Evolutionary conservation across 1,140 invertebrate genomes (phyloP).

Genomic region (Asbolus verrucosus): DNA sequence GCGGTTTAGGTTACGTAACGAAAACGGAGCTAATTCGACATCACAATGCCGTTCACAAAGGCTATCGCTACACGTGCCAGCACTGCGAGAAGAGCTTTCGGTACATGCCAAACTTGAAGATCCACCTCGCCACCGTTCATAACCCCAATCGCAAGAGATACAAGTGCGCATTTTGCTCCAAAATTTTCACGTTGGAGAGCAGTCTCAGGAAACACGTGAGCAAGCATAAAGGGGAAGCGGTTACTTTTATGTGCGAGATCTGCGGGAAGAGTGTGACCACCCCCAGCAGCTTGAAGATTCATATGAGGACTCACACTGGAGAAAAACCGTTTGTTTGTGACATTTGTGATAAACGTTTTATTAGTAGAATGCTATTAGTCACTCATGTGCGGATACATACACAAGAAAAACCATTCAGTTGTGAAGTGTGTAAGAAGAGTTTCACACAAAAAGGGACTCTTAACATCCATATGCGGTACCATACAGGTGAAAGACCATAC

Average conservation of each 20-base stretch:
- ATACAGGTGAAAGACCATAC: slow-evolving; percentile 67
- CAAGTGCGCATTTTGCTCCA: no score
- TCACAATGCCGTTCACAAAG: no score
- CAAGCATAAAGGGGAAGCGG: slow-evolving; percentile 42
- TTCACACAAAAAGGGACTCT: slow-evolving; percentile 72
- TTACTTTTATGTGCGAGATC: slow-evolving; percentile 38
- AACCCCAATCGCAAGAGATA: no score
- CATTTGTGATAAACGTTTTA: slow-evolving; percentile 64
- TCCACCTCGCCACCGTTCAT: no score
- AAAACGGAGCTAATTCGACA: no score
- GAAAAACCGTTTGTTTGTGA: slow-evolving; percentile 56
- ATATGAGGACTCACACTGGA: slow-evolving; percentile 36
- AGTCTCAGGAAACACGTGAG: no score
- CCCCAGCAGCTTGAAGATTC: neutral
- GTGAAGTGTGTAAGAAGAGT: slow-evolving; percentile 68
- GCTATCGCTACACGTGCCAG: no score
- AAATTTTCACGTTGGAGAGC: no score
- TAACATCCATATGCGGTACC: slow-evolving; percentile 73
- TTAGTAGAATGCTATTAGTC: slow-evolving; percentile 77
- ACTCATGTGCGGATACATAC: slow-evolving; percentile 83
- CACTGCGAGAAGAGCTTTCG: no score
- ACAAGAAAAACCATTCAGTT: slow-evolving; percentile 77
- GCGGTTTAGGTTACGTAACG: no score
- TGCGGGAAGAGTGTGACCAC: slow-evolving; percentile 30
- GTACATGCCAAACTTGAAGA: no score